phyloP scores from a whole-genome alignment of 1,140 invertebrate species.

The Lanistes nyassanus region DNA sequence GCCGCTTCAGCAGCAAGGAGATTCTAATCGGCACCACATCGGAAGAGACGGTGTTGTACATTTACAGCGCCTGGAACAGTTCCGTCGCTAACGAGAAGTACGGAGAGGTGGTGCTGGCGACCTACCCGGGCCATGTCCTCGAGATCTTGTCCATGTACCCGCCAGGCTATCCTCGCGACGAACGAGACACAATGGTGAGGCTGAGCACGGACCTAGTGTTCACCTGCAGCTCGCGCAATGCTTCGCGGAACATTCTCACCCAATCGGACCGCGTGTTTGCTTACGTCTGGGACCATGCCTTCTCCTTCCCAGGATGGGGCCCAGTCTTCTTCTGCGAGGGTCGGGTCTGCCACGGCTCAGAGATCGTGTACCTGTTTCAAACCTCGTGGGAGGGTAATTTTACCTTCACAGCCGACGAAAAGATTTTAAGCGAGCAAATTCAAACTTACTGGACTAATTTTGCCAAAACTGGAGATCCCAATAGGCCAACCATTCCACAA shows the following conservation, averaged over 20 bases:
- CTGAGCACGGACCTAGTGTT: slow-evolving; percentile 46
- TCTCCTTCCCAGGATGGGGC: slow-evolving; percentile 51
- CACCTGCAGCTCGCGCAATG: slow-evolving; percentile 37
- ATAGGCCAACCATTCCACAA: slow-evolving; percentile 2
- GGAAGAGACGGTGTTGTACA: slow-evolving; percentile 44
- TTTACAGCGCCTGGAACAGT: slow-evolving; percentile 41
- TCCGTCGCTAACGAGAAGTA: slow-evolving; percentile 29
- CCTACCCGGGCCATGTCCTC: slow-evolving; percentile 26
- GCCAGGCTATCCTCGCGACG: slow-evolving; percentile 29
- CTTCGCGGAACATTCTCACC: slow-evolving; percentile 24
- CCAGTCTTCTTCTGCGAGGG: slow-evolving; percentile 47
- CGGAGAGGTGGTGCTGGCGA: slow-evolving; percentile 31
- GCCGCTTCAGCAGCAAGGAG: slow-evolving; percentile 32
- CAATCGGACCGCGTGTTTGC: slow-evolving; percentile 33
- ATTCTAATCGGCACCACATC: slow-evolving; percentile 41
- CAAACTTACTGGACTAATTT: slow-evolving; percentile 59
- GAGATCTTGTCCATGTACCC: slow-evolving; percentile 34
- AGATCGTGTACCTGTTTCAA: slow-evolving; percentile 55
- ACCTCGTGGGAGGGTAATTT: slow-evolving; percentile 31
- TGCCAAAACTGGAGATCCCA: slow-evolving; percentile 52
- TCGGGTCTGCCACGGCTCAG: slow-evolving; percentile 56
- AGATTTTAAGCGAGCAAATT: slow-evolving; percentile 39
- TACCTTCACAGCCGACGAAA: slow-evolving; percentile 45
- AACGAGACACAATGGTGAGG: slow-evolving; percentile 28
- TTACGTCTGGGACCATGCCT: slow-evolving; percentile 54